Percentiles rank a stretch among this genome's conserved stretches.
phyloP scores from a whole-genome alignment of 1,140 invertebrate genomes.

The Hycleus cichorii region DNA sequence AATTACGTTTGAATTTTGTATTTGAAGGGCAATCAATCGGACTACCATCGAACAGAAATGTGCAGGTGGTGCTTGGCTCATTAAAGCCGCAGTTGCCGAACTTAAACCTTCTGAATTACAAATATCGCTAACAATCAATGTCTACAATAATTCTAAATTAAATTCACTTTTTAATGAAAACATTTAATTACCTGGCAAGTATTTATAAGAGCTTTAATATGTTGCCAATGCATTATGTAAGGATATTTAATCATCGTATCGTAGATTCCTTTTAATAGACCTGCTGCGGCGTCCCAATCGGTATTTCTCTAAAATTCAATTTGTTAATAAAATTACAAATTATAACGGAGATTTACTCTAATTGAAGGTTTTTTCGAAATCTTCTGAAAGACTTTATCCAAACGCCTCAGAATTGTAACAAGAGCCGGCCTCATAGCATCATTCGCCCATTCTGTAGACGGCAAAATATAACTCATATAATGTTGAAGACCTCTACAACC shows the following conservation, averaged over 20 bases:
- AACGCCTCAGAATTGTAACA: slow-evolving; percentile 80
- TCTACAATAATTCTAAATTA: slow-evolving; percentile 43
- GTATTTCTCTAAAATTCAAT: slow-evolving; percentile 64
- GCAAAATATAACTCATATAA: slow-evolving; percentile 92
- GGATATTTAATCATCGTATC: slow-evolving; percentile 87
- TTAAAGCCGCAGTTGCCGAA: slow-evolving; percentile 67
- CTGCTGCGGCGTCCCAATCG: slow-evolving; percentile 94
- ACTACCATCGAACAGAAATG: slow-evolving; percentile 96
- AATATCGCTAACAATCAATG: slow-evolving; percentile 71
- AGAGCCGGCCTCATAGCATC: slow-evolving; percentile 88
- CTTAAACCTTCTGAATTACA: slow-evolving; percentile 58
- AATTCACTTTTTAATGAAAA: too few species aligned
- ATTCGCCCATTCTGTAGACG: slow-evolving; percentile 94
- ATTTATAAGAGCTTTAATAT: slow-evolving; percentile 81
- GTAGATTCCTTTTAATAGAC: slow-evolving; percentile 89
- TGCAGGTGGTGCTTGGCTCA: slow-evolving; percentile 82
- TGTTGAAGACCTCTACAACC: slow-evolving; percentile 81
- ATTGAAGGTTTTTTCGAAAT: slow-evolving; percentile 94
- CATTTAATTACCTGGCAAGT: slow-evolving; percentile 63
- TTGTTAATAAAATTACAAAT: neutral
- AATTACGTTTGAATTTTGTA: slow-evolving; percentile 75
- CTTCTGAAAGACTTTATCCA: slow-evolving; percentile 97
- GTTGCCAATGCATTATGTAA: slow-evolving; percentile 94
- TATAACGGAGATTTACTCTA: slow-evolving; percentile 46
- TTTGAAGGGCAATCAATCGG: slow-evolving; percentile 86